Percentiles rank a stretch among this genome's conserved stretches.
Conservation (phyloP, 1,140 invertebrate genomes). For the Dolichoris vasculosae region DNA sequence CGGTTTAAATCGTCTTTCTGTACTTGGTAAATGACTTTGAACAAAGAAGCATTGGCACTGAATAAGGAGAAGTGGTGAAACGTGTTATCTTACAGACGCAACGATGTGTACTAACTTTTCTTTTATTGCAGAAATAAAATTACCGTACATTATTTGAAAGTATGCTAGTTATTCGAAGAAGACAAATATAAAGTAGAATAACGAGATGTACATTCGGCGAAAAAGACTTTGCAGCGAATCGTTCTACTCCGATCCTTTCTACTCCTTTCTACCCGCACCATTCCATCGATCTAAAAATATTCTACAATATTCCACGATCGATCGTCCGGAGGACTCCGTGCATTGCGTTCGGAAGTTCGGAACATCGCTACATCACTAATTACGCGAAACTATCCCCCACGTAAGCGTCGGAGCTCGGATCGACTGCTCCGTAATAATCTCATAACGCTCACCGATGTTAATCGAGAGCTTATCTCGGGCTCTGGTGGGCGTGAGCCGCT, state of each 20-base stretch:
- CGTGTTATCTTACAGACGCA: slow-evolving; percentile 25
- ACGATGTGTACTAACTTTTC: not conserved
- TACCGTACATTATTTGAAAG: not conserved
- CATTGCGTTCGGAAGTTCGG: not conserved
- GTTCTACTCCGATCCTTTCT: too few relatives aligned
- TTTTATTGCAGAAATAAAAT: slow-evolving; percentile 5
- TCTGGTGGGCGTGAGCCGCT: slow-evolving; percentile 31
- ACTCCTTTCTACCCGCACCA: too few relatives aligned
- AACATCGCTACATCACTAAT: slow-evolving; percentile 4
- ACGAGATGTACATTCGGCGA: not conserved
- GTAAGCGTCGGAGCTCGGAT: not conserved
- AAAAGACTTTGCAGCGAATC: not conserved
- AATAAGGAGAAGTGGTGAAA: slow-evolving; percentile 33
- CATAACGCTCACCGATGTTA: not conserved
- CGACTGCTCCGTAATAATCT: not conserved
- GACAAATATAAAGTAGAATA: not conserved
- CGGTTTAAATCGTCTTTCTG: not conserved
- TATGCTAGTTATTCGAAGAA: not conserved
- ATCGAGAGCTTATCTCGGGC: slow-evolving; percentile 40
- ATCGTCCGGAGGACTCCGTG: too few relatives aligned
- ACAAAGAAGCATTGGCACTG: not conserved
- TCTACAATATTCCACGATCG: too few relatives aligned
- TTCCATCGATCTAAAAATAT: not conserved
- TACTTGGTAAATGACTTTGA: slow-evolving; percentile 29
- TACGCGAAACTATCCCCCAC: not conserved